Evolutionary conservation across 92 coral and sea anemone species (phyloP), one percentile per base, ranked within the genome.

Genomic region (Zoanthus sociatus): DNA sequence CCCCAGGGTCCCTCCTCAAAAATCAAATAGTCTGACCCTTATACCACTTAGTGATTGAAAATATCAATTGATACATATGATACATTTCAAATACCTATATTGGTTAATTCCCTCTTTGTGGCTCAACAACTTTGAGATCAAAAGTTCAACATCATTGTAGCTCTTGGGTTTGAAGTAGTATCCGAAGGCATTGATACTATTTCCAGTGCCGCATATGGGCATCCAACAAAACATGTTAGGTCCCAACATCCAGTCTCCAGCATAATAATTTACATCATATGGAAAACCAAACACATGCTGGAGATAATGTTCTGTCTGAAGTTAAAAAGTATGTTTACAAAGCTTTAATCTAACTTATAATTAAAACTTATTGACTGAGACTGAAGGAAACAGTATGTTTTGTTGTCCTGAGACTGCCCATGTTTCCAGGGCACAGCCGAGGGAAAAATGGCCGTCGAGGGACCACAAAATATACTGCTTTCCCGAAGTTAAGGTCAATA

Each of bases 201-300:
- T 83, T 20, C 73, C 89, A 18, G 94, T 64, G 55, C 7, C 5
- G 47, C 98, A 95, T 54, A 95, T 89, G 11, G 97, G 94, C 90
- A 92, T 96, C 98, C 98, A 95, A 71, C 98, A 95, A 78, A 95
- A 95, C 15, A 92, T 91, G 81, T 94, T 92, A 5, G 98, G 98
- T 0, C 98, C 98, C 54, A 95, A 61, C 97, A 95, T 90, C 98
- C 98, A 95, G 84, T 95, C 98, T 18, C 98, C 98, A 2, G 92
- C 88, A 86, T 95, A 95, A 83, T 92, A 95, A 51, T 95, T 95
- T 83, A 89, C 90, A 45, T 95, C 98, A 89, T 88, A 95, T 55
- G 98, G 97, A n/a, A 54, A 44, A 37, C 94, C 98, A 77, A 94
- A 95, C 75, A 88, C 83, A 63, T 94, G 93, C 81, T 91, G 90